phyloP scores from a whole-genome alignment of 30 jellyfish, hydroid and myxozoan species.

The Hydractinia symbiolongicarpus region DNA sequence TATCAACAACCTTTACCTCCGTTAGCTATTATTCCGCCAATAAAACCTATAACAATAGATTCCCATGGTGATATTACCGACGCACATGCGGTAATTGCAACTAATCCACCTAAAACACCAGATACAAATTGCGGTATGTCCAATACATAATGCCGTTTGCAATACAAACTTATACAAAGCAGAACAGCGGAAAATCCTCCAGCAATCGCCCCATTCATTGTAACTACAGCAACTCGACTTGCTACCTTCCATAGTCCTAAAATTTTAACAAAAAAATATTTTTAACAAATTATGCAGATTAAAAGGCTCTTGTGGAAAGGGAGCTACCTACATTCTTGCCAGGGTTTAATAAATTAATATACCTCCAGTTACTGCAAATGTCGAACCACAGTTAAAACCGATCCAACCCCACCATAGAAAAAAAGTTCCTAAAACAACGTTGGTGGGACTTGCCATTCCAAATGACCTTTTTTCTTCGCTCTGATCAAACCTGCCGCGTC shows the following conservation, averaged over 20 bases:
- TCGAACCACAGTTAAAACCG: constrained; percentile 38
- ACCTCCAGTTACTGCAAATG: constrained; percentile 38
- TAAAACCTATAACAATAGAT: constrained; percentile 36
- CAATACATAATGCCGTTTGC: constrained; percentile 6
- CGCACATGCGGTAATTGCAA: constrained; percentile 34
- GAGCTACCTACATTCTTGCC: neutral
- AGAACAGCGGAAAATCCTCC: constrained; percentile 43
- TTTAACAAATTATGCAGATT: neutral
- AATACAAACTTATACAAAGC: neutral
- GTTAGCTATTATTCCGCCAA: constrained; percentile 42
- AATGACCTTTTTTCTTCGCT: neutral
- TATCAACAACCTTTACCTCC: constrained; percentile 20
- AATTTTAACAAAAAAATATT: neutral
- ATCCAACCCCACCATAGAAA: constrained; percentile 42
- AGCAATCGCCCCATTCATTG: constrained; percentile 58
- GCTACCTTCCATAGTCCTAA: constrained; percentile 44
- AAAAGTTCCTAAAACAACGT: constrained; percentile 36
- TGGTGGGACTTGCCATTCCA: constrained; percentile 33
- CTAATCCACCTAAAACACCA: constrained; percentile 46
- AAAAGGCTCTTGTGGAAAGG: neutral
- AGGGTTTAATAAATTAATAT: neutral
- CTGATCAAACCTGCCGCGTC: constrained; percentile 30
- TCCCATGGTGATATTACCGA: constrained; percentile 46
- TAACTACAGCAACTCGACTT: constrained; percentile 39
- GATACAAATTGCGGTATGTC: constrained; percentile 26